Evolutionary conservation across 2,797 vertebrate species (phyloP).

Genomic region (Buphagus erythrorhynchus): DNA sequence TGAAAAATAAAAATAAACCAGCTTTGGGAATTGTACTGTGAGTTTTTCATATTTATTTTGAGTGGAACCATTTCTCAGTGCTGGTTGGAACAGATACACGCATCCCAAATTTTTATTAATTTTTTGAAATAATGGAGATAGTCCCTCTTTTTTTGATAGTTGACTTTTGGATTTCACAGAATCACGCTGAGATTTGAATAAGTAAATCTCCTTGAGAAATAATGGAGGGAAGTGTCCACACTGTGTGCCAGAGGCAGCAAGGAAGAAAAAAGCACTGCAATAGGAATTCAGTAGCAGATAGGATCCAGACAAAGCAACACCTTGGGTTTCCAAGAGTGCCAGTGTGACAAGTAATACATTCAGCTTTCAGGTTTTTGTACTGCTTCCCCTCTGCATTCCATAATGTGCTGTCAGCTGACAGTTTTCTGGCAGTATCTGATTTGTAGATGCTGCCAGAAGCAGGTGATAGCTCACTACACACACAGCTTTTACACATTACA

Average conservation of each 20-base stretch:
- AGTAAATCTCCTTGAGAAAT: neutral
- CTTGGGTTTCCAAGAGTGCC: neutral
- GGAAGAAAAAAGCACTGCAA: neutral
- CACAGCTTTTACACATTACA: neutral
- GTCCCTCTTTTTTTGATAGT: neutral
- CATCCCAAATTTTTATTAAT: neutral
- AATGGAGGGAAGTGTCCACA: neutral
- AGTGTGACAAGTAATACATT: neutral
- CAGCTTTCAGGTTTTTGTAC: neutral
- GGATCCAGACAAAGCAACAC: neutral
- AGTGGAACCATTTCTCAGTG: neutral
- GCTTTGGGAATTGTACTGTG: neutral
- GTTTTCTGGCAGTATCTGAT: neutral
- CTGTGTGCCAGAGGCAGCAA: neutral
- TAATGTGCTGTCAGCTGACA: neutral
- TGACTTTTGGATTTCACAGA: neutral
- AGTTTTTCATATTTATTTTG: neutral
- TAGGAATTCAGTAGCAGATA: neutral
- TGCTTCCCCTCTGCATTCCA: neutral
- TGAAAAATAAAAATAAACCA: conserved; percentile 9
- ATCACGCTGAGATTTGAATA: neutral
- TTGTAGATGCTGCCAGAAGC: neutral
- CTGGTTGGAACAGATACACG: neutral
- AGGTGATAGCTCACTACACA: neutral
- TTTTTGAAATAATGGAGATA: neutral